A percentile compares a stretch with the other conserved stretches of the same genome.
Conservation (phyloP, 2,797 vertebrate species). For the Columba guinea region DNA sequence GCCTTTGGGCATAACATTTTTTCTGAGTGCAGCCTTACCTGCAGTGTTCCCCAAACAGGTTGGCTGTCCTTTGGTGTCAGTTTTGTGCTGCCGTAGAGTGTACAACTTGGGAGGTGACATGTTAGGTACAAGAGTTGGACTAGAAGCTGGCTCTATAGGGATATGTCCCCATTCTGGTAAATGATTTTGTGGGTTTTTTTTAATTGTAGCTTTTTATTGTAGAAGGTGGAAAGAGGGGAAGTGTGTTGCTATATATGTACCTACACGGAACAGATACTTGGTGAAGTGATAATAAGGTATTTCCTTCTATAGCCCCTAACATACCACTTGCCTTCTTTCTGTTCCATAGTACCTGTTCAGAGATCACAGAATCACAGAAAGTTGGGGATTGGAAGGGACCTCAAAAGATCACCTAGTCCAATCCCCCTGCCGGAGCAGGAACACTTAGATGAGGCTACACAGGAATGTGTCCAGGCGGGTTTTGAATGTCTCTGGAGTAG, state of each 20-base stretch:
- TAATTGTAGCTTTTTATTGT: not conserved
- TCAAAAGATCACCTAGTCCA: too few relatives aligned
- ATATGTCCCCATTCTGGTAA: not conserved
- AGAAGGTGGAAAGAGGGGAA: not conserved
- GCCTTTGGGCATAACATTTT: not conserved
- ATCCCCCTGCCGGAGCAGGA: too few relatives aligned
- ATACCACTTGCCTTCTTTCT: not conserved
- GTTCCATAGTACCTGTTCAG: not conserved
- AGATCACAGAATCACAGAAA: not conserved
- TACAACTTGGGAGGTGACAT: not conserved
- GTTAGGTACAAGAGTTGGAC: not conserved
- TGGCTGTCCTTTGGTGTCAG: not conserved
- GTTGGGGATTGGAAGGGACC: too few relatives aligned
- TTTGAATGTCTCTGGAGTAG: too few relatives aligned
- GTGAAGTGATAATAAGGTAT: not conserved
- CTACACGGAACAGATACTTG: not conserved
- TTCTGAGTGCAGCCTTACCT: not conserved
- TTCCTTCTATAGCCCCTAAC: not conserved
- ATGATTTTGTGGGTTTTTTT: not conserved
- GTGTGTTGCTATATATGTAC: not conserved
- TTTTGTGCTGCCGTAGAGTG: not conserved
- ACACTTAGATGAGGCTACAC: too few relatives aligned
- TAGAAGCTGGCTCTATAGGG: not conserved
- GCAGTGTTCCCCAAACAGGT: not conserved
- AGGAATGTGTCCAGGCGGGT: too few relatives aligned